Evolutionary conservation across 2,113 vertebrate species (phyloP).

Genomic region (Larimichthys polyactis): DNA sequence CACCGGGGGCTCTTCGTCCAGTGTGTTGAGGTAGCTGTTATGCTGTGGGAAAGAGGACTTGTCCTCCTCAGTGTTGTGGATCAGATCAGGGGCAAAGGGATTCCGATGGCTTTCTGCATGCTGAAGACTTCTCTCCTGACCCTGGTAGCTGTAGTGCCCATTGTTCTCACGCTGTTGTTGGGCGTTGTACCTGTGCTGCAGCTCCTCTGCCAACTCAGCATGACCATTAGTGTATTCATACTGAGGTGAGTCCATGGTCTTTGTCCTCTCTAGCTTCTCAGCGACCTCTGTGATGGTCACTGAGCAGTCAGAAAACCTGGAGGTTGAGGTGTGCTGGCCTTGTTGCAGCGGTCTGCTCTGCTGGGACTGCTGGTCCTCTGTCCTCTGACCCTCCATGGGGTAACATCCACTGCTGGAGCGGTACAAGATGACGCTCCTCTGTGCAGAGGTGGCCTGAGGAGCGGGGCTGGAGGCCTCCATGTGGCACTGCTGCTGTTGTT

Average conservation of each 20-base stretch:
- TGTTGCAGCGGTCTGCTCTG: conserved; percentile 60
- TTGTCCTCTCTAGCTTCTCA: conserved; percentile 81
- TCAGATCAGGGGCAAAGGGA: conserved; percentile 80
- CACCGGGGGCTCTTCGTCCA: conserved; percentile 83
- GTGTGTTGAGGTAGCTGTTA: conserved; percentile 79
- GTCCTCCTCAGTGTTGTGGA: conserved; percentile 78
- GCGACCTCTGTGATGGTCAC: conserved; percentile 81
- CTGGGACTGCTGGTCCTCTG: conserved; percentile 70
- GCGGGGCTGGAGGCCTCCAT: conserved; percentile 53
- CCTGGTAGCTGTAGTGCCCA: conserved; percentile 52
- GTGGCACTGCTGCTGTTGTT: conserved; percentile 62
- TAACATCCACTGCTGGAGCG: conserved; percentile 82
- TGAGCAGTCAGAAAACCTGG: conserved; percentile 72
- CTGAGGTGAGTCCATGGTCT: conserved; percentile 74
- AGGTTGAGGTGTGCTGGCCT: conserved; percentile 25
- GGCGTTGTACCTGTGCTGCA: conserved; percentile 55
- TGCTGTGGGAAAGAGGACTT: conserved; percentile 74
- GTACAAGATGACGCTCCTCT: conserved; percentile 84
- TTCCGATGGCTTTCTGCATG: conserved; percentile 66
- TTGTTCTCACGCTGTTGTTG: conserved; percentile 60
- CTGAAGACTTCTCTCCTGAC: conserved; percentile 55
- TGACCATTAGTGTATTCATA: conserved; percentile 69
- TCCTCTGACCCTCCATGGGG: conserved; percentile 76
- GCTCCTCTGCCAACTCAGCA: conserved; percentile 51
- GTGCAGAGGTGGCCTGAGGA: conserved; percentile 69